These are phyloP conservation scores for Tribolium madens DNA, from an alignment of 1,140 invertebrate species.

Conservation along the genomic window DNA sequence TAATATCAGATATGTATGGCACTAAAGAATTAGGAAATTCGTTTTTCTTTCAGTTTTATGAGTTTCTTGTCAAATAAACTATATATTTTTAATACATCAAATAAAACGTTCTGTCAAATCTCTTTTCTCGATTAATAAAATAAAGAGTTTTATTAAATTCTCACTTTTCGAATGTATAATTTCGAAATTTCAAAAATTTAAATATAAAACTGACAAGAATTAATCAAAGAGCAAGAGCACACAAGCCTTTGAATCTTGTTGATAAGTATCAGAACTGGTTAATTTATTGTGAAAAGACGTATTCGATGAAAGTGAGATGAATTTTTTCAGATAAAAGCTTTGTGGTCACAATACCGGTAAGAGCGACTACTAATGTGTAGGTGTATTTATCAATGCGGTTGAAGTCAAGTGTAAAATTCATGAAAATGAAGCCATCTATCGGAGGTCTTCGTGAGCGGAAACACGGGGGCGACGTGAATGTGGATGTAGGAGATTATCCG, in stretches of 20 bases:
- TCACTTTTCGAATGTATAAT: too few relatives aligned
- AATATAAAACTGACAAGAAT: too few relatives aligned
- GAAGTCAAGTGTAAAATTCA: constrained; percentile 13
- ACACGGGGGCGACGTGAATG: constrained; percentile 26
- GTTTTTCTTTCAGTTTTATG: background rate
- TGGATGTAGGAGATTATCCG: constrained; percentile 47
- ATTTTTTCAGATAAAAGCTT: too few relatives aligned
- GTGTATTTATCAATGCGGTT: background rate
- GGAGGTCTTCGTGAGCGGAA: constrained; percentile 19
- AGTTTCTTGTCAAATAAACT: background rate
- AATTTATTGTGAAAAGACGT: background rate
- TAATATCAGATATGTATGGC: background rate
- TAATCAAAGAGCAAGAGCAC: too few relatives aligned
- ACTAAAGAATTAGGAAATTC: background rate
- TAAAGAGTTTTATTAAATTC: background rate
- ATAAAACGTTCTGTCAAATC: background rate
- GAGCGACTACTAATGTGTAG: too few relatives aligned
- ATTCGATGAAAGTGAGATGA: background rate
- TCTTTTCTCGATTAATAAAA: background rate
- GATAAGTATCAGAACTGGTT: background rate
- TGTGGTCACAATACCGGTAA: too few relatives aligned
- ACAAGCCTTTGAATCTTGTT: too few relatives aligned
- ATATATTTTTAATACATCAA: background rate
- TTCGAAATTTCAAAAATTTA: too few relatives aligned
- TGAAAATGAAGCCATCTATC: constrained; percentile 38